These are phyloP conservation scores for Cuniculus paca DNA, from an alignment of 2,797 vertebrate genomes.

Conservation along the genomic window DNA sequence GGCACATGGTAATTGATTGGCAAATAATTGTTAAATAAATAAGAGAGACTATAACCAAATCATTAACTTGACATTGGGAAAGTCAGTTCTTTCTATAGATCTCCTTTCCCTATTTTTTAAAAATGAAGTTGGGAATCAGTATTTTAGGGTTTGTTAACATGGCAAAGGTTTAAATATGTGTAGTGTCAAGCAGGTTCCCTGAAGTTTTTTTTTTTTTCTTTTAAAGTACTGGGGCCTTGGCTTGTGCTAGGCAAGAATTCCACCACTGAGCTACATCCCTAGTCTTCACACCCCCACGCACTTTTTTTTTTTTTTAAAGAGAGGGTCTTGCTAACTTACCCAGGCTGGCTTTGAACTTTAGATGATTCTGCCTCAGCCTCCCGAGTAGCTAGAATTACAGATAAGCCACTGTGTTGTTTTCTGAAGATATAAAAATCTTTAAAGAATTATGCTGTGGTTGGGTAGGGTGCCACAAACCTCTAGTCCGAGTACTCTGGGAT, in stretches of 20 bases:
- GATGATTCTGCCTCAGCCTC: neutral
- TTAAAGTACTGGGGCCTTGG: neutral
- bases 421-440: neutral
- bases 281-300: neutral
- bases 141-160: slow-evolving; percentile 18
- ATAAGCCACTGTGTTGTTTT: neutral
- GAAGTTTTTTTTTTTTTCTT: neutral
- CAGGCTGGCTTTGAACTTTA: neutral
- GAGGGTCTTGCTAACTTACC: neutral
- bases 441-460: neutral
- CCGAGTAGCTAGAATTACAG: neutral
- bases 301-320: neutral
- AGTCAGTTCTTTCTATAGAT: neutral
- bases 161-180: neutral
- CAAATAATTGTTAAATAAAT: slow-evolving; percentile 30
- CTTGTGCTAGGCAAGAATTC: neutral
- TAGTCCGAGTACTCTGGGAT: neutral
- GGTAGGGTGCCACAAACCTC: neutral
- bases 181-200: neutral
- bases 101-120: slow-evolving; percentile 23
- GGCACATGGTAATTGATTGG: neutral
- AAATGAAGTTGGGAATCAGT: neutral
- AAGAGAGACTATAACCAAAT: neutral
- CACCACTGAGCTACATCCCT: neutral
- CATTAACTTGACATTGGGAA: neutral